These are phyloP conservation scores for Oxystoma pomonae DNA, from an alignment of 2,888 invertebrate species.

Conservation along the genomic window DNA sequence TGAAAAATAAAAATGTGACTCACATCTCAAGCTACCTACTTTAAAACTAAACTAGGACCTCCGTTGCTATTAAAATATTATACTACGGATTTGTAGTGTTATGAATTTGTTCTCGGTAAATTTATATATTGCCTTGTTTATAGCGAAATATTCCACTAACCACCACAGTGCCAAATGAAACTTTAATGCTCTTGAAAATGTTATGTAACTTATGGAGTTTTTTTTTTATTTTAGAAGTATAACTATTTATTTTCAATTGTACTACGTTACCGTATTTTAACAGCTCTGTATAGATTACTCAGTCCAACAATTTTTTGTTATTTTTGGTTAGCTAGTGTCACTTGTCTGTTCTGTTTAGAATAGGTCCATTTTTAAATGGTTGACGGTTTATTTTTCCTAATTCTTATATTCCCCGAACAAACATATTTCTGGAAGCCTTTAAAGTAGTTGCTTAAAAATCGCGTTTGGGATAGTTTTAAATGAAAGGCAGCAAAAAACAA, in stretches of 20 bases:
- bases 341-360: constrained; percentile 20
- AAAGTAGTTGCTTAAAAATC: too few relatives aligned
- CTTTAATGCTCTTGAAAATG: neutral
- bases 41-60: neutral
- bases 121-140: neutral
- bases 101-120: neutral
- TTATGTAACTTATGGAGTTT: neutral
- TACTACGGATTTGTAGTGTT: constrained; percentile 18
- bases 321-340: constrained; percentile 22
- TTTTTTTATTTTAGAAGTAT: neutral
- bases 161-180: neutral
- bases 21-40: neutral
- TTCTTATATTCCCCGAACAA: constrained; percentile 4
- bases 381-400: constrained; percentile 8
- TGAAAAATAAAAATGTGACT: neutral
- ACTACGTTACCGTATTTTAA: constrained; percentile 25
- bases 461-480: too few relatives aligned
- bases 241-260: neutral
- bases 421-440: too few relatives aligned
- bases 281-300: constrained; percentile 17
- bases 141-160: neutral
- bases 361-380: constrained; percentile 15
- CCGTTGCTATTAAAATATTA: constrained; percentile 9
- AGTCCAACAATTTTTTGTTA: constrained; percentile 15
- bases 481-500: too few relatives aligned